These are phyloP conservation scores for Stigmatopora argus DNA, from an alignment of 2,113 vertebrate species.

Conservation along the genomic window DNA sequence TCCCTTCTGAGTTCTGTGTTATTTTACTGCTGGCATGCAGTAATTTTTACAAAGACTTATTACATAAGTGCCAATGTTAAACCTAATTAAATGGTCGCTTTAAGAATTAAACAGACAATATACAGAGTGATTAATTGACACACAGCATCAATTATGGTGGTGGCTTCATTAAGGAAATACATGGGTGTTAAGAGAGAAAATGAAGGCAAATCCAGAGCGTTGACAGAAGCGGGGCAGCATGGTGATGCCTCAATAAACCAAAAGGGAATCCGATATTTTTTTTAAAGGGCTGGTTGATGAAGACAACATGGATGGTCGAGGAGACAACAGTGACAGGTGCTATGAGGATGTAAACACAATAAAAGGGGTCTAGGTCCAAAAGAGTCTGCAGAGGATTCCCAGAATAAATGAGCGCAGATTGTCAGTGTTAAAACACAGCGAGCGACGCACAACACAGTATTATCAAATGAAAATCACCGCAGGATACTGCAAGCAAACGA, in stretches of 20 bases:
- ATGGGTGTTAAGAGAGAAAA: slow-evolving; percentile 26
- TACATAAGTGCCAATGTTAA: too few species aligned
- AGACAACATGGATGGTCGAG: slow-evolving; percentile 59
- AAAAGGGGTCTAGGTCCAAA: slow-evolving; percentile 42
- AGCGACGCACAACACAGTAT: slow-evolving; percentile 41
- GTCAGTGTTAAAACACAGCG: slow-evolving; percentile 25
- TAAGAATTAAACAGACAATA: neutral
- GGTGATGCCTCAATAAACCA: slow-evolving; percentile 72
- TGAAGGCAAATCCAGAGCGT: slow-evolving; percentile 33
- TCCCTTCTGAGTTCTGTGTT: too few species aligned
- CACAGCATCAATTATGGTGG: neutral
- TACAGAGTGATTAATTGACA: neutral
- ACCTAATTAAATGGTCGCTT: too few species aligned
- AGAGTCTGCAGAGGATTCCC: slow-evolving; percentile 47
- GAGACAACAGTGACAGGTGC: slow-evolving; percentile 62
- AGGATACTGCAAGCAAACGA: slow-evolving; percentile 50
- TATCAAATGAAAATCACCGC: slow-evolving; percentile 55
- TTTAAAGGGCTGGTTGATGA: slow-evolving; percentile 61
- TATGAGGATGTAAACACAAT: slow-evolving; percentile 32
- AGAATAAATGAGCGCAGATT: slow-evolving; percentile 43
- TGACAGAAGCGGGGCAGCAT: slow-evolving; percentile 45
- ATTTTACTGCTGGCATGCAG: too few species aligned
- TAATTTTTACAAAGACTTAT: too few species aligned
- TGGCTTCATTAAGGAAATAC: neutral
- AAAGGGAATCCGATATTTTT: slow-evolving; percentile 74